Base-by-base conservation (phyloP, 23 tunicate species). In the Halocynthia roretzi region DNA sequence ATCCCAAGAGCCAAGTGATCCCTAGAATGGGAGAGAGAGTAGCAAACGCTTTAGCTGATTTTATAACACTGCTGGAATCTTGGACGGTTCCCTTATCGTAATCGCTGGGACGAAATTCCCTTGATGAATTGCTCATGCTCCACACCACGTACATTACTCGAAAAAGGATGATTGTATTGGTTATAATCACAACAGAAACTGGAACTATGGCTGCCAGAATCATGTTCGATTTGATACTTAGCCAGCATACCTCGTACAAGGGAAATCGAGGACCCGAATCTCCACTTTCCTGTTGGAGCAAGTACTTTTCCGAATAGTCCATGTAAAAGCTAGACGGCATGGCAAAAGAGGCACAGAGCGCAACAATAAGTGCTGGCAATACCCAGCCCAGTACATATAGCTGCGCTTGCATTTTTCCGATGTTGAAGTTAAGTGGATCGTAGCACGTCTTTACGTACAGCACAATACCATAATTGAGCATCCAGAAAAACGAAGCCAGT, bases 401-500 rank as follows among this genome's bases (percentile, higher is more conserved):
- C n/a, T 48, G 19, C 10, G 19, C 48, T 6, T 9, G 22, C 10
- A 20, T 20, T 65, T 15, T 65, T 40, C 19, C 19, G 48, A 65
- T 65, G 70, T 65, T 65, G 2, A 65, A 65, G 9, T 48, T 48
- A 0, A 65, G 70, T 48, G 70, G 70, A 15, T 65, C 31, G 9
- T 5, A 9, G 19, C 70, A 65, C 9, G 70, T 65, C 19, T 65
- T 65, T 9, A 65, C 31, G 70, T 65, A 65, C 19, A 65, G 31
- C 22, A 65, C 31, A 15, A 20, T 20, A 0, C 70, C 70, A 15
- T 65, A 48, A 15, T 65, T 65, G 19, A 65, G 31, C 70, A 65
- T 65, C 70, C 70, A 65, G 19, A 40, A 65, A 15, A 65, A 65
- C 31, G 70, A 65, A 10, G 70, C 31, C 70, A 65, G 22, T 48